phyloP scores from a whole-genome alignment of 2,888 invertebrate genomes.

The Anthrax anthrax region DNA sequence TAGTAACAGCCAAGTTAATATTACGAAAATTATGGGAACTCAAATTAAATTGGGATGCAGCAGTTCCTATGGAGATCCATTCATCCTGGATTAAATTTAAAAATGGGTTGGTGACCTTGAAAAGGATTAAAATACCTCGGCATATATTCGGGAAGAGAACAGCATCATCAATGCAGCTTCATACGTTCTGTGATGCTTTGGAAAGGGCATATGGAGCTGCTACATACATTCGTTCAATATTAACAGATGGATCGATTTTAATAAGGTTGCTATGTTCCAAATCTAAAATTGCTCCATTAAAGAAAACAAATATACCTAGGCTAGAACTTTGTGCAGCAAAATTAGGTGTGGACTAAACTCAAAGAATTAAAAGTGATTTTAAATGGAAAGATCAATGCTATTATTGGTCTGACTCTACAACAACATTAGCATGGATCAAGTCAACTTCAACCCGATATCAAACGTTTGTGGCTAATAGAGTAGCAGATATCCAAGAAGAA shows the following conservation, averaged over 20 bases:
- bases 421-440: neutral
- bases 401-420: neutral
- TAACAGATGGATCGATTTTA: neutral
- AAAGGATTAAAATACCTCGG: neutral
- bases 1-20: conserved; percentile 1
- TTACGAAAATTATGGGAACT: neutral
- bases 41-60: neutral
- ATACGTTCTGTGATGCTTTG: neutral
- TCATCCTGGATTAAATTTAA: neutral
- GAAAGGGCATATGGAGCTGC: neutral
- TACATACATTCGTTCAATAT: neutral
- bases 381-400: neutral
- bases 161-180: neutral
- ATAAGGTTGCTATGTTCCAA: neutral
- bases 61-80: neutral
- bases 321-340: neutral
- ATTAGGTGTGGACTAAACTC: neutral
- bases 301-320: neutral
- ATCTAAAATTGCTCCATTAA: neutral
- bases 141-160: neutral
- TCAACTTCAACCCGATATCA: neutral
- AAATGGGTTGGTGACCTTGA: neutral
- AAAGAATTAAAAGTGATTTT: neutral
- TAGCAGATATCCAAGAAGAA: neutral
- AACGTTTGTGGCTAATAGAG: conserved; percentile 3